A percentile compares a stretch with the other conserved stretches of the same genome.
Conservation (phyloP, 2,888 invertebrate species). For the Crepidodera aurea region DNA sequence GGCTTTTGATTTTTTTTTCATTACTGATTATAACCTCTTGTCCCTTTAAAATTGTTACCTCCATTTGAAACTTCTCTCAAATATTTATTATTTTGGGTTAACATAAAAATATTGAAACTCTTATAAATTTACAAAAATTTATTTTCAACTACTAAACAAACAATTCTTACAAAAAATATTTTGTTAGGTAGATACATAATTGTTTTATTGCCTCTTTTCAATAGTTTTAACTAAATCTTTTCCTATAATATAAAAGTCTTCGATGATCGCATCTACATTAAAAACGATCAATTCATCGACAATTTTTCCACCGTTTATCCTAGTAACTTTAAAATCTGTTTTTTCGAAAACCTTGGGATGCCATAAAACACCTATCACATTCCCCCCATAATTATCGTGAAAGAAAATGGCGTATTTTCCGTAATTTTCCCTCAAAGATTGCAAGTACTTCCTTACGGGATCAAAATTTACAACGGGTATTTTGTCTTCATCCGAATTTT, state of each 20-base stretch:
- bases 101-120: too few species aligned
- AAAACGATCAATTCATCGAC: constrained; percentile 65
- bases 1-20: too few species aligned
- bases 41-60: too few species aligned
- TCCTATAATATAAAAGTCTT: constrained; percentile 77
- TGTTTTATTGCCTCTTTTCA: too few species aligned
- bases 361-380: constrained; percentile 84
- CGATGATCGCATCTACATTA: constrained; percentile 72
- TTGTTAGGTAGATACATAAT: too few species aligned
- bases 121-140: too few species aligned
- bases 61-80: too few species aligned
- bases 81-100: too few species aligned
- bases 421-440: constrained; percentile 76
- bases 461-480: constrained; percentile 82
- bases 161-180: too few species aligned
- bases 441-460: constrained; percentile 75
- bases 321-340: constrained; percentile 76
- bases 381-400: constrained; percentile 87
- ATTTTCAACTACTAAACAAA: too few species aligned
- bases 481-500: constrained; percentile 55
- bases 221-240: constrained; percentile 70
- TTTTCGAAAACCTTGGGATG: constrained; percentile 72
- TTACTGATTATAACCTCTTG: too few species aligned
- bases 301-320: constrained; percentile 67
- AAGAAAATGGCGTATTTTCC: constrained; percentile 86